Base-by-base conservation (phyloP, 2,888 invertebrate species). In the Patella pellucida region DNA sequence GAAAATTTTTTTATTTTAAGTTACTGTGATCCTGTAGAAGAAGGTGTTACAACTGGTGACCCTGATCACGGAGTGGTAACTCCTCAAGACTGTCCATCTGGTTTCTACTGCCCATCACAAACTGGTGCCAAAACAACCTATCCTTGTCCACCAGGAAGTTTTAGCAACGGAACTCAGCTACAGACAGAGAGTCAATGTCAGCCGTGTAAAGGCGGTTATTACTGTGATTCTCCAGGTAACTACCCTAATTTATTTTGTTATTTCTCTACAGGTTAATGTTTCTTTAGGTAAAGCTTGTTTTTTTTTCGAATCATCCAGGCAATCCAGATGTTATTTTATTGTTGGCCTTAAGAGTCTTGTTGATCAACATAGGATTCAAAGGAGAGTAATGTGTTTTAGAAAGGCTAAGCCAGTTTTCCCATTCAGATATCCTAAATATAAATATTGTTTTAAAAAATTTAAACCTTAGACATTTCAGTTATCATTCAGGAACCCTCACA, bases 141-240 rank as follows among this genome's bases (percentile, higher is more conserved):
- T 78, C 88, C 87, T 1, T 90, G 90, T 78, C 86, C 88, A 12
- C 51, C 81, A 14, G 89, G 89, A 3, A 86, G 88, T 7, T 90
- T 84, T 74, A 86, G 85, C 80, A 88, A 88, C 74, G 73, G 52
- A 62, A 87, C 86, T 12, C 81, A 81, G 56, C 80, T 89, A 23
- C 82, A 86, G 77, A 79, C 69, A 23, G 78, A 75, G 50, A 76
- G 69, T 5, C 84, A 88, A 51, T 90, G 90, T 79, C 79, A 76
- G 68, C 74, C 79, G 0, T 90, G 90, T 79, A 79, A 85, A 31
- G 82, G 82, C 9, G 89, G 89, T 7, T 84, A 79, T 75, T 88
- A 82, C 83, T 89, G 88, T 78, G 83, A 80, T 51, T 76, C 79
- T 70, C 76, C 56, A 54, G 85, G 85, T 41, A 41, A 41, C 41